Base-by-base conservation (phyloP, 2,113 vertebrate genomes). In the Sprattus sprattus region DNA sequence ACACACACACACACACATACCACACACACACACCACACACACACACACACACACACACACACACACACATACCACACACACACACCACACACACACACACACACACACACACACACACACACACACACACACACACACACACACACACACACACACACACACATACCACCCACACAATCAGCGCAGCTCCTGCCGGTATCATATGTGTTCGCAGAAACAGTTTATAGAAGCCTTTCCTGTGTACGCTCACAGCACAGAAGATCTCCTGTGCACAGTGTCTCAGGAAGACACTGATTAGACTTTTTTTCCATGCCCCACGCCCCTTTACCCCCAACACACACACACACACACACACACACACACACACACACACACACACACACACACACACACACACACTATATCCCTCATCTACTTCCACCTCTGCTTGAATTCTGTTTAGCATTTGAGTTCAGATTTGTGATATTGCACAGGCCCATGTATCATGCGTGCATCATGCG, bases 231-330 rank as follows among this genome's bases (percentile, higher is more conserved):
- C 84, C 87, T 78, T 92, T 94, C 92, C 92, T 93, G 92, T 92
- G 90, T 88, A 92, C 82, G 67, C n/a, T n/a, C n/a, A n/a, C 91
- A 85, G 88, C 81, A 88, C 81, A 80, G 71, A 64, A 90, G 85
- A 90, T 88, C 89, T 89, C 88, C 89, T 54, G 46, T 46, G 4
- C 47, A 85, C 87, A 50, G 85, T 86, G 87, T 89, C 88, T 88
- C 93, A 95, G 94, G 94, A 94, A 94, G 92, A 92, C 90, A 81
- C 90, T 93, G 86, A 95, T 94, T 93, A 92, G 89, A 87, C 87
- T 89, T 83, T 89, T 84, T 87, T 87, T 85, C 49, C 10, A 18
- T 90, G 28, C 90, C 91, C 85, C 86, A 82, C 83, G 52, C 81
- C 81, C 11, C 82, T 71, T 46, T 71, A 60, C 47, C 88, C 52